Percentiles rank a stretch among this genome's conserved stretches.
Conservation (phyloP, 2,797 vertebrate genomes). For the Xerus rutilus region DNA sequence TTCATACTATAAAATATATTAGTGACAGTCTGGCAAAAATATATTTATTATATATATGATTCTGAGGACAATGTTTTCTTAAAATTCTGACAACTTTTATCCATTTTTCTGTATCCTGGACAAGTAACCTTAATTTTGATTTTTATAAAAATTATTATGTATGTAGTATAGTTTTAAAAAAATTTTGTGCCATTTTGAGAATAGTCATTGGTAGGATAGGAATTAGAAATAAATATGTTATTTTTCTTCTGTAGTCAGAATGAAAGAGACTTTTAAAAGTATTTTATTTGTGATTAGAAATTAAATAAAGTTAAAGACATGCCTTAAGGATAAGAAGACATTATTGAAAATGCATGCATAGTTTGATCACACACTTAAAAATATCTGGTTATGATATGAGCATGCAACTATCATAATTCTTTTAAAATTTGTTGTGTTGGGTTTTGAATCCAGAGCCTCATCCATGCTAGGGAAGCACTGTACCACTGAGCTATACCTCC, state of each 20-base stretch:
- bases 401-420: not conserved
- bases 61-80: constrained; percentile 39
- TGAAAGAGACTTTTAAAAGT: constrained; percentile 32
- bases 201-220: not conserved
- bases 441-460: not conserved
- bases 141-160: constrained; percentile 48
- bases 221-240: constrained; percentile 38
- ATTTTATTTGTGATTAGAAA: not conserved
- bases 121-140: constrained; percentile 22
- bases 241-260: constrained; percentile 45
- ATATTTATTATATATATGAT: constrained; percentile 34
- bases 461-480: not conserved
- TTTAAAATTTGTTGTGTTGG: not conserved
- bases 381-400: not conserved
- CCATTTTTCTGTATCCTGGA: constrained; percentile 14
- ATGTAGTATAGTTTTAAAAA: not conserved
- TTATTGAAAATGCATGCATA: not conserved
- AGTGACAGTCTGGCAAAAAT: constrained; percentile 11
- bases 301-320: constrained; percentile 14
- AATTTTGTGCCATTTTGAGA: constrained; percentile 15
- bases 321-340: constrained; percentile 7
- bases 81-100: constrained; percentile 36
- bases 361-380: constrained; percentile 23
- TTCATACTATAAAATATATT: constrained; percentile 34
- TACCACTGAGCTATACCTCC: not conserved